phyloP scores from a whole-genome alignment of 2,797 vertebrate species.

The Limosa lapponica region DNA sequence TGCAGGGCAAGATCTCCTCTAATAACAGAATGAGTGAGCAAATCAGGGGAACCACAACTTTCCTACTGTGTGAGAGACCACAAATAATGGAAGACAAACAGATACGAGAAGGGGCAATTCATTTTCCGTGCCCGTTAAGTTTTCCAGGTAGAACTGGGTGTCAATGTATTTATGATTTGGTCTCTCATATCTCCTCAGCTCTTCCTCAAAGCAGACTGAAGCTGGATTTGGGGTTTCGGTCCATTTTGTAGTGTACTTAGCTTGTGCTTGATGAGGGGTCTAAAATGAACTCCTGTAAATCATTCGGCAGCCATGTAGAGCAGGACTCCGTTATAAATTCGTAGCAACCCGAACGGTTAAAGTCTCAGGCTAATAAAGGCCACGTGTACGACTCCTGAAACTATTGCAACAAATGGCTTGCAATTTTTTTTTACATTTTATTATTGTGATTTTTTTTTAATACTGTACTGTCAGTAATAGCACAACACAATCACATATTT shows the following conservation, averaged over 20 bases:
- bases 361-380: neutral
- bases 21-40: slow-evolving; percentile 73
- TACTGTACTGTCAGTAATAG: neutral
- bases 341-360: neutral
- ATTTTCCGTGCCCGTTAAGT: neutral
- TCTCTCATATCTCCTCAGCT: neutral
- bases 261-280: neutral
- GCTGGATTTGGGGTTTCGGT: neutral
- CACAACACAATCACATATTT: neutral
- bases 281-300: neutral
- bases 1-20: slow-evolving; percentile 66
- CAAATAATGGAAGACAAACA: slow-evolving; percentile 33
- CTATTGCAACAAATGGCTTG: neutral
- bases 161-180: neutral
- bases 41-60: slow-evolving; percentile 63
- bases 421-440: neutral
- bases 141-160: neutral
- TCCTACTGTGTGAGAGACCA: slow-evolving; percentile 64
- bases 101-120: slow-evolving; percentile 20
- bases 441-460: neutral
- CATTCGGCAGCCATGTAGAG: neutral
- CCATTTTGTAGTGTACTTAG: neutral
- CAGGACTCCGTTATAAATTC: neutral
- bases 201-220: neutral
- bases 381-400: neutral